Percentiles rank a stretch among this genome's conserved stretches.
phyloP scores from a whole-genome alignment of 2,888 invertebrate genomes.

The Mythimna vitellina region DNA sequence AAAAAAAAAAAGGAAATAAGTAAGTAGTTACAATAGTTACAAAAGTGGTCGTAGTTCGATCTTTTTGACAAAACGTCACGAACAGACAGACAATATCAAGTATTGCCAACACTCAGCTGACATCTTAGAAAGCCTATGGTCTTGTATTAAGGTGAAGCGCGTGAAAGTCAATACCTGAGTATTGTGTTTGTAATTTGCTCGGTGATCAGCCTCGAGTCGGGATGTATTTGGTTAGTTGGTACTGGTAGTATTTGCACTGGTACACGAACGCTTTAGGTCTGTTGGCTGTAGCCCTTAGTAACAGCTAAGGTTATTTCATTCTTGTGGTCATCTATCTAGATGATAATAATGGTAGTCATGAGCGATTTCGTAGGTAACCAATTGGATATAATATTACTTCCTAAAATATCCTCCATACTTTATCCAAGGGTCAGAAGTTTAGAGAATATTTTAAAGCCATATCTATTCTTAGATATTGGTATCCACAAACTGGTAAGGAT shows the following conservation, averaged over 20 bases:
- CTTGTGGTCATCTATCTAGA: neutral
- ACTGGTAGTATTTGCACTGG: neutral
- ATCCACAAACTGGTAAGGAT: too few species aligned
- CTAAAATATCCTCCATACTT: neutral
- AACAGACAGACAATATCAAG: neutral
- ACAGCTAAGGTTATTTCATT: neutral
- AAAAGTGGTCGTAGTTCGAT: neutral
- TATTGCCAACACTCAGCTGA: neutral
- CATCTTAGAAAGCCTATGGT: neutral
- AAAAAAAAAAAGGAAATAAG: too few species aligned
- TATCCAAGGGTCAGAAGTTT: neutral
- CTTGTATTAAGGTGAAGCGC: neutral
- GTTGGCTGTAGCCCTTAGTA: neutral
- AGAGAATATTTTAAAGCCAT: neutral
- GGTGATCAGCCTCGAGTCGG: neutral
- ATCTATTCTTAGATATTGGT: neutral
- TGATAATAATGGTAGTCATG: too few species aligned
- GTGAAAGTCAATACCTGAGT: constrained; percentile 14
- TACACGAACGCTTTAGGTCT: neutral
- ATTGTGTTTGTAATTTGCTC: too few species aligned
- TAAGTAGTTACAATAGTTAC: too few species aligned
- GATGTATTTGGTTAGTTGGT: neutral
- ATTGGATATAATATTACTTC: neutral
- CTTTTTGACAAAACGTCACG: neutral
- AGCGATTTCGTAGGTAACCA: neutral